phyloP scores from a whole-genome alignment of 92 coral and sea anemone genomes.

The Paramuricea clavata region DNA sequence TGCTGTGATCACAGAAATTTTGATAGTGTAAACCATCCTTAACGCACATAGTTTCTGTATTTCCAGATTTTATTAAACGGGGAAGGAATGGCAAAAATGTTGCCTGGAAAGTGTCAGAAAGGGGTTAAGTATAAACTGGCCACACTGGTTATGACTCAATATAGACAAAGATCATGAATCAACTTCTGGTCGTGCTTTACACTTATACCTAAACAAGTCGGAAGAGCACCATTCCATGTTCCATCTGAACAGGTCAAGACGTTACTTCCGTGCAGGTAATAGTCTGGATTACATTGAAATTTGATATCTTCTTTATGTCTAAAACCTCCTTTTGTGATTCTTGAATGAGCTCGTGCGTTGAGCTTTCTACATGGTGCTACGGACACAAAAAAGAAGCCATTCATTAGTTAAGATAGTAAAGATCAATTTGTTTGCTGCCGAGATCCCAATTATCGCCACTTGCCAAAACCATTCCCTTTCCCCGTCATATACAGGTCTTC shows the following conservation, averaged over 20 bases:
- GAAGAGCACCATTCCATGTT: not conserved
- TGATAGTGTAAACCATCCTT: no score
- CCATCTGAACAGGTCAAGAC: conserved; percentile 4
- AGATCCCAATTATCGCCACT: not conserved
- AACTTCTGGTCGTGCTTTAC: no score
- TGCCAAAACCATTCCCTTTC: not conserved
- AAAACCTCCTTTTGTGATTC: conserved; percentile 10
- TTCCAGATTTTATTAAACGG: no score
- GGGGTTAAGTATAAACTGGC: no score
- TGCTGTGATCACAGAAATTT: no score
- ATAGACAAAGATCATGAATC: no score
- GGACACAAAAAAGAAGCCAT: not conserved
- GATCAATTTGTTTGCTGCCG: not conserved
- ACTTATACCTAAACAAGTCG: not conserved
- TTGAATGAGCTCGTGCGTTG: not conserved
- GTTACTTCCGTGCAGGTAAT: not conserved
- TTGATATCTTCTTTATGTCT: not conserved
- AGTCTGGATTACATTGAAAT: conserved; percentile 4
- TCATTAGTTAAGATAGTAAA: no score
- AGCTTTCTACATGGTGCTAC: conserved; percentile 2
- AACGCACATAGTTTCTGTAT: no score
- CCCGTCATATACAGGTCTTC: no score
- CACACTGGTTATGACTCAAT: no score
- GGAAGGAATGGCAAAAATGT: no score
- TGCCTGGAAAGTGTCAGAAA: no score